Conservation (phyloP, 2,888 invertebrate genomes). For the Listrodromus nycthemerus region DNA sequence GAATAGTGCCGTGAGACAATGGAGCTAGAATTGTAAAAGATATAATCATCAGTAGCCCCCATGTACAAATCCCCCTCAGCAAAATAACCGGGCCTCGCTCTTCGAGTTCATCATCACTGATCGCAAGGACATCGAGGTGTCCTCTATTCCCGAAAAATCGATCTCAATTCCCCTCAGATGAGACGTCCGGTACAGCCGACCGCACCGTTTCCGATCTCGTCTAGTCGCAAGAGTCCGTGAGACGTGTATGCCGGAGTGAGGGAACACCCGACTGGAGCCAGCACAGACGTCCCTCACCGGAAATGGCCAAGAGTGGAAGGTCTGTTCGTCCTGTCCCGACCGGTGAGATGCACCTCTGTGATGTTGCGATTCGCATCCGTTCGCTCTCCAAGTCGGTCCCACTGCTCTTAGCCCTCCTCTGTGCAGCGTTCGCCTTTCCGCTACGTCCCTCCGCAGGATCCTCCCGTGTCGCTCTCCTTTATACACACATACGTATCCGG, state of each 20-base stretch:
- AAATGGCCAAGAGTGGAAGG: conserved; percentile 48
- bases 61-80: no score
- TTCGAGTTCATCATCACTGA: no score
- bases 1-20: no score
- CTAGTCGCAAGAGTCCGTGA: neutral
- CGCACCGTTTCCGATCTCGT: neutral
- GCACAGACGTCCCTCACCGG: conserved; percentile 19
- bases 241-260: neutral
- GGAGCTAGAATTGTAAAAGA: no score
- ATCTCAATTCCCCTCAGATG: neutral
- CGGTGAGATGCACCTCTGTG: conserved; percentile 10
- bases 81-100: no score
- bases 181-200: neutral
- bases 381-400: neutral
- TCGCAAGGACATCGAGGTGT: no score
- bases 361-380: neutral
- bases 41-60: no score
- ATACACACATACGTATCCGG: neutral
- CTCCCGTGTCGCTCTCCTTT: neutral
- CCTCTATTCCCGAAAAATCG: conserved; percentile 4
- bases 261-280: neutral
- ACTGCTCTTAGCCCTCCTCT: neutral
- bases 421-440: neutral
- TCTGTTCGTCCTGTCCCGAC: conserved; percentile 32
- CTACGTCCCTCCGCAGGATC: neutral